Conservation (phyloP, 1,140 invertebrate species). For the Heliconius nattereri region DNA sequence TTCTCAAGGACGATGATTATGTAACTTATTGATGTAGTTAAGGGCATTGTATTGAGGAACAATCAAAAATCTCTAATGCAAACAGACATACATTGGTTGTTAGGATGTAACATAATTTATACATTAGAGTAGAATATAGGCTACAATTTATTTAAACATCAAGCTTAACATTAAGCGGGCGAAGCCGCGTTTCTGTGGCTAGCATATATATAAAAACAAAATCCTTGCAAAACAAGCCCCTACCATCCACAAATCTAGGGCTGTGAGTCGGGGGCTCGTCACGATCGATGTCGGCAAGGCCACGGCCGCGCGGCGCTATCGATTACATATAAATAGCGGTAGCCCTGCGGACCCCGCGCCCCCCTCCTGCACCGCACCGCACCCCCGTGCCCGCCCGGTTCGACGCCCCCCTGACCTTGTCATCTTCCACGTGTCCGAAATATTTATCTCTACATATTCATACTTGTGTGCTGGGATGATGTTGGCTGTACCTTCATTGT, state of each 20-base stretch:
- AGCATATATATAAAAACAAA: background rate
- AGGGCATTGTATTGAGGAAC: no score
- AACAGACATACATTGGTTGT: no score
- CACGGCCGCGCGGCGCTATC: conserved; percentile 71
- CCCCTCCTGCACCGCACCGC: conserved; percentile 32
- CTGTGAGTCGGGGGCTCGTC: conserved; percentile 61
- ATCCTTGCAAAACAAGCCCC: conserved; percentile 12
- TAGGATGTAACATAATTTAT: no score
- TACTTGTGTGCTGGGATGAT: background rate
- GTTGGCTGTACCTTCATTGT: background rate
- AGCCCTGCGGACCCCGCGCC: conserved; percentile 49
- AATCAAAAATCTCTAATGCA: no score
- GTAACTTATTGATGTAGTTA: no score
- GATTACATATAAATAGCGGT: conserved; percentile 73
- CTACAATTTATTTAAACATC: no score
- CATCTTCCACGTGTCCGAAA: conserved; percentile 48
- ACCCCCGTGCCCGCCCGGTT: conserved; percentile 36
- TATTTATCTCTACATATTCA: conserved; percentile 29
- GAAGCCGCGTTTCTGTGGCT: no score
- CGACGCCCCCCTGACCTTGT: conserved; percentile 59
- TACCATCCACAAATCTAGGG: conserved; percentile 36
- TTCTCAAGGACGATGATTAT: no score
- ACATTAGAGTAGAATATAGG: no score
- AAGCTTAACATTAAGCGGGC: no score
- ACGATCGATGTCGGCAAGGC: conserved; percentile 73